Evolutionary conservation across 2,888 invertebrate genomes (phyloP).

Genomic region (Petrophora chlorosata): DNA sequence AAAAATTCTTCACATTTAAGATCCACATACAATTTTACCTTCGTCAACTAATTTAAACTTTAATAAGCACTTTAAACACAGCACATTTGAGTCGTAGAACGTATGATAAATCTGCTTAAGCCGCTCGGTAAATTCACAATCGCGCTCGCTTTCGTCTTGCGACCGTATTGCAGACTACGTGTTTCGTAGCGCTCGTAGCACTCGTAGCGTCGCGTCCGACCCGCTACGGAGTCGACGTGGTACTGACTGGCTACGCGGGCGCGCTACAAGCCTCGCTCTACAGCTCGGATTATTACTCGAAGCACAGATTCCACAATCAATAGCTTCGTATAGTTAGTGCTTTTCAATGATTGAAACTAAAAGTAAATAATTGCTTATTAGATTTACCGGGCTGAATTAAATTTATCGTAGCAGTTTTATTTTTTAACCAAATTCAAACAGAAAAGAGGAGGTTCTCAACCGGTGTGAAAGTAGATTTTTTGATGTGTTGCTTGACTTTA

Average conservation of each 20-base stretch:
- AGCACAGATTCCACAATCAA: conserved; percentile 78
- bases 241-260: conserved; percentile 75
- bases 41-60: conserved; percentile 36
- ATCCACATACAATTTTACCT: conserved; percentile 57
- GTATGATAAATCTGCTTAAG: conserved; percentile 1
- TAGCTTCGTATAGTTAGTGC: conserved; percentile 54
- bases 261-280: conserved; percentile 67
- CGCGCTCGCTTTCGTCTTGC: conserved; percentile 34
- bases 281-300: conserved; percentile 71
- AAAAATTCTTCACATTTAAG: conserved; percentile 56
- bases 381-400: not conserved
- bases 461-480: too few species aligned
- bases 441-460: too few species aligned
- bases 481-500: too few species aligned
- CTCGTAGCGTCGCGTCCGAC: conserved; percentile 51
- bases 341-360: conserved; percentile 25
- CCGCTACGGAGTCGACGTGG: conserved; percentile 68
- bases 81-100: conserved; percentile 51
- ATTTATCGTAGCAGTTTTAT: too few species aligned
- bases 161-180: conserved; percentile 30
- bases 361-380: not conserved
- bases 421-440: too few species aligned
- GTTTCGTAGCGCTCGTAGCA: conserved; percentile 44
- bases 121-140: conserved; percentile 20
- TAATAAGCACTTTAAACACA: conserved; percentile 45